Percentiles rank a stretch among this genome's conserved stretches.
Evolutionary conservation across 2,888 invertebrate genomes (phyloP).

Genomic region (Kuschelorhynchus macadamiae): DNA sequence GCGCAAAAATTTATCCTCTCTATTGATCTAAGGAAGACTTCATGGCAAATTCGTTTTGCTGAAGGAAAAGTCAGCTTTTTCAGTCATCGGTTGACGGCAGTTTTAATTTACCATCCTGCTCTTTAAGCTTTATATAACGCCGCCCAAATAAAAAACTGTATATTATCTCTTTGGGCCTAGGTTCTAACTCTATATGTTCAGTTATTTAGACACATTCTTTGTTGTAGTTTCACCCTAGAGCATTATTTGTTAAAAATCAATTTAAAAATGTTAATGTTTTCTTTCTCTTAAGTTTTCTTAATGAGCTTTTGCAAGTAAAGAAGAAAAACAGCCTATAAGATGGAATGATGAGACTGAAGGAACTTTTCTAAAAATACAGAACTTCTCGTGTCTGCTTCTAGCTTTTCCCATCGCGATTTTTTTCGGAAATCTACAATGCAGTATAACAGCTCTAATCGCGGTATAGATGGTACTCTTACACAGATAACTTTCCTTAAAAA

Average conservation of each 20-base stretch:
- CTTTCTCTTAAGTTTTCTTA: too few species aligned
- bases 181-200: constrained; percentile 33
- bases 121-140: constrained; percentile 24
- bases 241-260: constrained; percentile 44
- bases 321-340: too few species aligned
- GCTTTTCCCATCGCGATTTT: too few species aligned
- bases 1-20: constrained; percentile 28
- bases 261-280: constrained; percentile 45
- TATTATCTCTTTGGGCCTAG: constrained; percentile 33
- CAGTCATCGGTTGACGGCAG: constrained; percentile 56
- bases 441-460: too few species aligned
- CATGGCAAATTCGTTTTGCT: constrained; percentile 41
- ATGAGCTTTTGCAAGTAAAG: too few species aligned
- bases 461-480: too few species aligned
- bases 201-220: constrained; percentile 53
- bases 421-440: too few species aligned
- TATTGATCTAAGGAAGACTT: constrained; percentile 41
- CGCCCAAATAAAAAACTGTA: constrained; percentile 19
- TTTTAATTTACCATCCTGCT: constrained; percentile 50
- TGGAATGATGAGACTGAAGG: too few species aligned
- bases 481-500: too few species aligned
- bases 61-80: constrained; percentile 56
- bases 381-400: too few species aligned
- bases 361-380: too few species aligned
- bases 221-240: constrained; percentile 39